Evolutionary conservation across 1,140 invertebrate genomes (phyloP).

Genomic region (Anastrepha ludens): DNA sequence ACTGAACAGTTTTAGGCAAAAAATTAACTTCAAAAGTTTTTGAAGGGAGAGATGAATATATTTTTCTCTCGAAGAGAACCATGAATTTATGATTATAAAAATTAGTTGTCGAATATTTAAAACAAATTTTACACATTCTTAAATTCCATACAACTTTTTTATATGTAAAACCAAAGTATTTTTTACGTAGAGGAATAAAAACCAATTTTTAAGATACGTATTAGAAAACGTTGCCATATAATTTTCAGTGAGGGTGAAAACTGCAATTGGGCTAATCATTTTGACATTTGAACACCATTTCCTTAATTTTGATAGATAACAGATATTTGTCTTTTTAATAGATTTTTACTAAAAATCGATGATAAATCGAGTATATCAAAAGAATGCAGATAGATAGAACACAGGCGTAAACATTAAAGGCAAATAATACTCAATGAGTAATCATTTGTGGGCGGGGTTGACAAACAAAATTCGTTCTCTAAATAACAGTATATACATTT

Average conservation of each 20-base stretch:
- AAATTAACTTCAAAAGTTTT: background rate
- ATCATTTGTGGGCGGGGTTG: conserved; percentile 15
- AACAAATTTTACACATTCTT: conserved; percentile 49
- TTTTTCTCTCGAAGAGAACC: background rate
- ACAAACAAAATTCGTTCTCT: background rate
- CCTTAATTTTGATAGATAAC: background rate
- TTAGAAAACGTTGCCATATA: background rate
- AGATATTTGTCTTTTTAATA: background rate
- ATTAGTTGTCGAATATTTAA: conserved; percentile 51
- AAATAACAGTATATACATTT: background rate
- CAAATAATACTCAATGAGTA: conserved; percentile 23
- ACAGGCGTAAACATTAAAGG: conserved; percentile 36
- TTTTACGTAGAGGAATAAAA: conserved; percentile 46
- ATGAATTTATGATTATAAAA: conserved; percentile 39
- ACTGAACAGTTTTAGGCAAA: conserved; percentile 7
- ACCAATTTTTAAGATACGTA: conserved; percentile 4
- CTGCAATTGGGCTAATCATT: background rate
- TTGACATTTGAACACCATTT: background rate
- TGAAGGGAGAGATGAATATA: background rate
- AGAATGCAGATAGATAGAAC: conserved; percentile 18
- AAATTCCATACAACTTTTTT: conserved; percentile 49
- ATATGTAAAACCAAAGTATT: conserved; percentile 53
- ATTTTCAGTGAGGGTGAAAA: background rate
- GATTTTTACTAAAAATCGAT: background rate
- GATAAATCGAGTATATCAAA: conserved; percentile 43